Base-by-base conservation (phyloP, 2,797 vertebrate genomes). In the Chelidonichthys spinosus region DNA sequence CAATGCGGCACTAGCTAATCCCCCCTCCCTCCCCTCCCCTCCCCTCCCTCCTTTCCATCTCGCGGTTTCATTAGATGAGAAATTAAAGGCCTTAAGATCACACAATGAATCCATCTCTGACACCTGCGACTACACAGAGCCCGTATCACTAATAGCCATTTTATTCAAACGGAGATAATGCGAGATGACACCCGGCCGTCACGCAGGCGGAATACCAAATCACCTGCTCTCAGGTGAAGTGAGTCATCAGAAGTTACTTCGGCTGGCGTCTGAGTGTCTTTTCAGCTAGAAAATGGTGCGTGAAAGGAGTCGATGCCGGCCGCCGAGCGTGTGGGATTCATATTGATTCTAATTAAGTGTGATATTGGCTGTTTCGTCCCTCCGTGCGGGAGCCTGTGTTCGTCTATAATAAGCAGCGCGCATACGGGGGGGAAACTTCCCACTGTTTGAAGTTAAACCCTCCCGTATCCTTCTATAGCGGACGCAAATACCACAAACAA, bases 61-160 rank as follows among this genome's bases (percentile, higher is more conserved):
- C 77, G 50, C 61, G 40, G 25, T 85, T 90, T 87, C 74, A 87
- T 87, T 82, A 88, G 64, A 86, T 60, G 74, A 89, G 78, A 90
- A 87, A 90, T 87, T 85, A 91, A 91, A 90, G 82, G 64, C 60
- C 80, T 73, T 72, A 61, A 81, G 76, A 87, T 86, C 83, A 81
- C 64, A 85, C 64, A 69, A 69, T 69, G 79, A 85, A 86, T 86
- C 66, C 61, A 67, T 87, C 70, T 83, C 81, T 72, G 79, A 88
- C 87, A 85, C 77, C 73, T 83, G 66, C 59, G 72, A 84, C 74
- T 82, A 76, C 49, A 72, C 47, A 78, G 39, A 79, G 74, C 69
- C 81, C 69, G 55, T 69, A 85, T 75, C 68, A 65, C 76, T 87
- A 83, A 87, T 81, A 85, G 85, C 65, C 78, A 84, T 87, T 89